These are phyloP conservation scores for Temnothorax ravouxi DNA, from an alignment of 2,888 invertebrate genomes.

Conservation along the genomic window DNA sequence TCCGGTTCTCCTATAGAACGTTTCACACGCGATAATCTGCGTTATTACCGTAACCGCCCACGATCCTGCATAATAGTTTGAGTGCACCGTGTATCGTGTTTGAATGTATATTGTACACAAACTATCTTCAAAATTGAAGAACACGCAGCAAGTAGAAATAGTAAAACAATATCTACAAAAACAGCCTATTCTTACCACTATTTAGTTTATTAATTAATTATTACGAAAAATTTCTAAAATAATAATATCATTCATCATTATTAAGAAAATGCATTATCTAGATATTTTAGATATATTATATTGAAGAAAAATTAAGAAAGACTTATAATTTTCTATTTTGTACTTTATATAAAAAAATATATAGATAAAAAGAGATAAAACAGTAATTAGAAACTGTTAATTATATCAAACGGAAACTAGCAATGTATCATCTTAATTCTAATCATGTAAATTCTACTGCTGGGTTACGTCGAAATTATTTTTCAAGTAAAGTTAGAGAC, in stretches of 20 bases:
- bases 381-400: not conserved
- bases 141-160: not conserved
- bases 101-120: not conserved
- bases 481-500: not conserved
- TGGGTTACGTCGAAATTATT: not conserved
- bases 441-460: not conserved
- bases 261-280: not conserved
- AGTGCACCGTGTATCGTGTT: not conserved
- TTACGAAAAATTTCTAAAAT: not conserved
- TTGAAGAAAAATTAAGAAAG: not conserved
- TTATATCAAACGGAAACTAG: not conserved
- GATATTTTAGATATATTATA: not conserved
- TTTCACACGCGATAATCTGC: constrained; percentile 79
- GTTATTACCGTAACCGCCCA: constrained; percentile 63
- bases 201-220: not conserved
- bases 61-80: constrained; percentile 34
- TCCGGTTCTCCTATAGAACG: constrained; percentile 74
- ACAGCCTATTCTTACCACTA: not conserved
- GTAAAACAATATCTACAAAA: not conserved
- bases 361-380: not conserved
- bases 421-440: not conserved
- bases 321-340: not conserved
- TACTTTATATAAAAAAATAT: not conserved
- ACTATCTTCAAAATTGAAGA: not conserved
- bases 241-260: not conserved